Percentiles rank a stretch among this genome's conserved stretches.
These are phyloP conservation scores for Pseudochirops corinnae DNA, from an alignment of 2,797 vertebrate species.

Conservation along the genomic window DNA sequence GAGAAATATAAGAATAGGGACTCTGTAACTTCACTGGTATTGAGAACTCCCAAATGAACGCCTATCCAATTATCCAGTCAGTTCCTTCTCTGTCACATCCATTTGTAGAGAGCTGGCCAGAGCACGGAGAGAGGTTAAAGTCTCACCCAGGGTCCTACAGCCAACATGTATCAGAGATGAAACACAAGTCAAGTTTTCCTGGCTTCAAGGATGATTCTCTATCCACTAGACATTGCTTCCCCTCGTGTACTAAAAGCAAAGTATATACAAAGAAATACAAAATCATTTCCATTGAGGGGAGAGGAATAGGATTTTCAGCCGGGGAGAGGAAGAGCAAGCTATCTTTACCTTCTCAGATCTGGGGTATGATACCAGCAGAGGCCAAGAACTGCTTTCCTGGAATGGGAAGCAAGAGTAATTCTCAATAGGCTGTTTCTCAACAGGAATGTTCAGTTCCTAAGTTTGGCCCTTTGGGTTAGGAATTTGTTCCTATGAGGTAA, in stretches of 20 bases:
- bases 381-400: background rate
- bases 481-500: background rate
- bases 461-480: background rate
- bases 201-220: background rate
- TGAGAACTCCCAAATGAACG: background rate
- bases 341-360: background rate
- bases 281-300: background rate
- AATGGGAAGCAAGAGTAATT: background rate
- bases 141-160: background rate
- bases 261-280: background rate
- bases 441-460: too few species aligned
- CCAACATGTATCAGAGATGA: background rate
- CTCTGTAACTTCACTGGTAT: background rate
- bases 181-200: background rate
- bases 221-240: background rate
- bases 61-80: background rate
- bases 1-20: background rate
- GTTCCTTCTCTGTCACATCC: background rate
- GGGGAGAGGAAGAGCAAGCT: background rate
- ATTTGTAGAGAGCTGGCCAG: background rate
- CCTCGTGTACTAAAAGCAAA: background rate
- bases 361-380: background rate
- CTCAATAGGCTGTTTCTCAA: background rate
- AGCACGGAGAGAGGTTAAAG: background rate
- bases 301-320: background rate